Evolutionary conservation across 1,140 invertebrate species (phyloP).

Genomic region (Eurosta solidaginis): DNA sequence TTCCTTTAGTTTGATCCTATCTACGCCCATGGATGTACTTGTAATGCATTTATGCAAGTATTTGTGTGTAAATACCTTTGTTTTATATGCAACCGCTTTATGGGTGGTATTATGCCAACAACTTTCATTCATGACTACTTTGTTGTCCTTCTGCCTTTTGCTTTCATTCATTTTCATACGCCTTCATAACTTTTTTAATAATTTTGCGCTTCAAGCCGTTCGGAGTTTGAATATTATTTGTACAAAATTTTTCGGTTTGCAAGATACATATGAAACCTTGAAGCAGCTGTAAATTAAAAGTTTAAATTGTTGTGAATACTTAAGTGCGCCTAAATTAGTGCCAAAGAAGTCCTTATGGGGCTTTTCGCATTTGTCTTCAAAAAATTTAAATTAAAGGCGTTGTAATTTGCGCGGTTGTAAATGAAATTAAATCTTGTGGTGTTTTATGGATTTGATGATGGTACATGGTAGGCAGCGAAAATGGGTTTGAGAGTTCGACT

Average conservation of each 20-base stretch:
- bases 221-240: neutral
- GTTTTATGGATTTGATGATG: neutral
- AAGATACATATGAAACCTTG: slow-evolving; percentile 19
- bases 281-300: slow-evolving; percentile 13
- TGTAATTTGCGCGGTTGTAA: neutral
- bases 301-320: slow-evolving; percentile 19
- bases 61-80: neutral
- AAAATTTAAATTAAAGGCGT: neutral
- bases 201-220: slow-evolving; percentile 8
- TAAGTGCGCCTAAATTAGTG: slow-evolving; percentile 5
- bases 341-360: neutral
- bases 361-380: neutral
- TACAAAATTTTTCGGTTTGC: slow-evolving; percentile 9
- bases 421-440: neutral
- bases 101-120: no score
- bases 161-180: neutral
- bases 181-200: slow-evolving; percentile 26
- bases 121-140: no score
- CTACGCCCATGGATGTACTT: neutral
- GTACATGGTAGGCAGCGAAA: no score
- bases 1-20: no score
- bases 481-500: no score
- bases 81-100: slow-evolving; percentile 4
- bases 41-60: neutral
- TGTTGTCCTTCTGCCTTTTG: neutral